These are phyloP conservation scores for Pseudorhombus dupliciocellatus DNA, from an alignment of 2,113 vertebrate genomes.

Conservation along the genomic window DNA sequence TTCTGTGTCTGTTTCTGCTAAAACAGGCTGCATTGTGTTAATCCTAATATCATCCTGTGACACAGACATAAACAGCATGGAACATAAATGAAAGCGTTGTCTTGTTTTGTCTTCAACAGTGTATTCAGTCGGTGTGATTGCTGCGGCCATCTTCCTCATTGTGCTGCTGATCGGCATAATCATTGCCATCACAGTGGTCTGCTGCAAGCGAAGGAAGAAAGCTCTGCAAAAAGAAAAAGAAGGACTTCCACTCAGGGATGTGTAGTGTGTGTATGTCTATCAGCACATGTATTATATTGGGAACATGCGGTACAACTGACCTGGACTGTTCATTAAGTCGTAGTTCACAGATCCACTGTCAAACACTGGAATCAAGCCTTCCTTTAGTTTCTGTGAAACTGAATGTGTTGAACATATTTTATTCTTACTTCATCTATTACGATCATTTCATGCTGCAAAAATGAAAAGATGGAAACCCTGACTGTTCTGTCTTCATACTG, in stretches of 20 bases:
- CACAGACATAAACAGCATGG: not conserved
- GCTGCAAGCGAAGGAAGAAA: conserved; percentile 77
- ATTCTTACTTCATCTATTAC: conserved; percentile 2
- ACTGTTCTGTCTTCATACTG: conserved; percentile 3
- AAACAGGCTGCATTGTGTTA: too few species aligned
- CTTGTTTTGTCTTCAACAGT: conserved; percentile 60
- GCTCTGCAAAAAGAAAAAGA: conserved; percentile 59
- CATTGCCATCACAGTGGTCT: conserved; percentile 71
- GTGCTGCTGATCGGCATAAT: conserved; percentile 71
- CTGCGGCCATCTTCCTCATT: conserved; percentile 69
- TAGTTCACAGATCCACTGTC: conserved; percentile 47
- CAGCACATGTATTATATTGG: not conserved
- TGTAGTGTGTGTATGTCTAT: conserved; percentile 32
- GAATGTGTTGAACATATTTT: conserved; percentile 27
- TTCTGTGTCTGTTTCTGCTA: too few species aligned
- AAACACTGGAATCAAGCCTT: conserved; percentile 62
- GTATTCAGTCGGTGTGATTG: conserved; percentile 79
- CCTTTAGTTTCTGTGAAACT: conserved; percentile 85
- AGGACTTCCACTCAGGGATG: conserved; percentile 58
- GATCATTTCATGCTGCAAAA: conserved; percentile 21
- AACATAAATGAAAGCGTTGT: not conserved
- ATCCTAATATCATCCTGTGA: too few species aligned
- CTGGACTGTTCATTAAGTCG: conserved; percentile 20
- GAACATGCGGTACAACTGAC: conserved; percentile 24
- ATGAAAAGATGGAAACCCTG: conserved; percentile 9